Percentiles rank a stretch among this genome's conserved stretches.
phyloP scores from a whole-genome alignment of 2,113 vertebrate species.

The Heterochromis multidens region DNA sequence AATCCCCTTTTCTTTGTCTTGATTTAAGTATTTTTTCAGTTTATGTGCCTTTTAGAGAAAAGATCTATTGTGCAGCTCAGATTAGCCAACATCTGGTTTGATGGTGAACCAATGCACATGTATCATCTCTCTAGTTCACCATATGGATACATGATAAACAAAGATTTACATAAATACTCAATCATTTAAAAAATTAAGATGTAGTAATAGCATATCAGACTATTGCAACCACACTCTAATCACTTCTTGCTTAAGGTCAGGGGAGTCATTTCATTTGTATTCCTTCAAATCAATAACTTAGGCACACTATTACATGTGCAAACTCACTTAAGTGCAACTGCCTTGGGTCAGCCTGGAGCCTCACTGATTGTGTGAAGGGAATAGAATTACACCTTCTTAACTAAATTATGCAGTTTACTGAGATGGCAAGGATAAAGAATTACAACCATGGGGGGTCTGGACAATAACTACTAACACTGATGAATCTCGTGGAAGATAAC shows the following conservation, averaged over 20 bases:
- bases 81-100: constrained; percentile 31
- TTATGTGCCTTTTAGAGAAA: constrained; percentile 2
- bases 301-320: constrained; percentile 45
- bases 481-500: constrained; percentile 63
- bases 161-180: constrained; percentile 13
- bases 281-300: constrained; percentile 59
- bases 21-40: neutral
- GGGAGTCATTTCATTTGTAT: constrained; percentile 41
- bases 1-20: neutral
- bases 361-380: constrained; percentile 41
- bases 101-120: neutral
- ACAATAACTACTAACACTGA: constrained; percentile 68
- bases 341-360: neutral
- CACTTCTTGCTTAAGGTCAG: constrained; percentile 46
- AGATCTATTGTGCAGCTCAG: neutral
- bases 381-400: constrained; percentile 64
- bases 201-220: neutral
- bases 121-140: neutral
- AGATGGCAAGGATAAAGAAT: constrained; percentile 74
- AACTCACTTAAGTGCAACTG: constrained; percentile 40
- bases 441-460: constrained; percentile 66
- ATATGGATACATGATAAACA: neutral
- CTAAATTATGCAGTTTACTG: constrained; percentile 74
- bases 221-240: constrained; percentile 23
- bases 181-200: neutral